Percentiles rank a stretch among this genome's conserved stretches.
Conservation (phyloP, 2,797 vertebrate genomes). For the Leptatherina wallacei region DNA sequence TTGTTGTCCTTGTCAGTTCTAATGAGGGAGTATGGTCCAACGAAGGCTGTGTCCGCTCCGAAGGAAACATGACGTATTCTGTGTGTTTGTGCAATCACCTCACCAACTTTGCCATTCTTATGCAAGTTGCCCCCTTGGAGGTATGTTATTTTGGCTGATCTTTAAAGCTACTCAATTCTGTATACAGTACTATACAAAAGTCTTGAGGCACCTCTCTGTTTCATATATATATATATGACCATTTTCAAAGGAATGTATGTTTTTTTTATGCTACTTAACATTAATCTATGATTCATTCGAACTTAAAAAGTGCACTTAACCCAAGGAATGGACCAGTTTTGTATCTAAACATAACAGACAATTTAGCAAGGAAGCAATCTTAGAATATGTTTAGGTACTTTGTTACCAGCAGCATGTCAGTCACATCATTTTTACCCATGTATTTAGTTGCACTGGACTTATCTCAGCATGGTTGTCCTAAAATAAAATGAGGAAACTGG, state of each 20-base stretch:
- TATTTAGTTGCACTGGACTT: too few species aligned
- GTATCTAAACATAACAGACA: not conserved
- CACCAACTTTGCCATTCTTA: slow-evolving; percentile 98
- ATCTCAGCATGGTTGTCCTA: too few species aligned
- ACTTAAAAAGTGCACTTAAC: not conserved
- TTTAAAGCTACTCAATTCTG: not conserved
- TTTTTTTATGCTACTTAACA: not conserved
- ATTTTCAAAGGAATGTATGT: not conserved
- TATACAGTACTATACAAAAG: not conserved
- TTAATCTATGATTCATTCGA: not conserved
- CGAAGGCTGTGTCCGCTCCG: slow-evolving; percentile 87
- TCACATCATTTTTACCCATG: too few species aligned
- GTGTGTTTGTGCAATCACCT: slow-evolving; percentile 95
- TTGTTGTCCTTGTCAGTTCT: slow-evolving; percentile 80
- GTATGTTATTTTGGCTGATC: slow-evolving; percentile 75
- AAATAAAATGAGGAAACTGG: too few species aligned
- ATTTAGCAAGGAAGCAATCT: not conserved
- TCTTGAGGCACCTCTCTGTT: not conserved
- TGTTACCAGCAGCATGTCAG: too few species aligned
- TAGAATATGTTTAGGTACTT: too few species aligned
- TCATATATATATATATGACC: not conserved
- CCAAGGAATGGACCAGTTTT: not conserved
- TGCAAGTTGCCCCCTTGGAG: slow-evolving; percentile 97
- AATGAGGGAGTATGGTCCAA: slow-evolving; percentile 91
- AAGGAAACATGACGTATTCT: slow-evolving; percentile 89